Evolutionary conservation across 2,113 vertebrate species (phyloP), one percentile per base, ranked within the genome.

Genomic region (Pimephales promelas): DNA sequence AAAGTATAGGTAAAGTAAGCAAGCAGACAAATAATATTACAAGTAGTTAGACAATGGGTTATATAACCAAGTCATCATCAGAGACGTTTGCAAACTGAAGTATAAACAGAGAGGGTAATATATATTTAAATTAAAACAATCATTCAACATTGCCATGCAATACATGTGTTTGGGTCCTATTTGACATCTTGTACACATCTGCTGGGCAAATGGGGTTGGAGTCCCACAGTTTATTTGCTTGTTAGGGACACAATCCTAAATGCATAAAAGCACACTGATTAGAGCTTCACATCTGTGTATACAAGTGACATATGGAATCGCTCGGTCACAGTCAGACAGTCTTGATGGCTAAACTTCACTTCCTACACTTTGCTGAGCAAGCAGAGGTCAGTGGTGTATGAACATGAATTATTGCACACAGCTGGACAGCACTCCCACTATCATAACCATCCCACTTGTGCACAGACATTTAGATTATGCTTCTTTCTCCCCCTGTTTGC

Each of bases 61-160:
- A 85, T 74, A 87, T 79, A 88, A 84, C 77, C 10, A 34, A 70
- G 52, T 73, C 83, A 91, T 73, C 83, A 91, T 90, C 89, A 83
- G 54, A 92, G 89, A 88, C 92, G 92, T 90, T 82, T 92, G 92
- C 74, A 81, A 82, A 59, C 52, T 78, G 74, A 62, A 86, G 81
- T 14, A 79, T 66, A 70, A 74, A 54, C 52, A 54, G 52, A 54
- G 4, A 84, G 54, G n/a, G 14, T 83, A 79, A 40, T 62, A 40
- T 83, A 84, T 84, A 87, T 89, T 52, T 83, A 87, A 73, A 80
- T 74, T 79, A 86, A 84, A 81, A 85, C 28, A 71, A 70, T 81
- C 61, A 70, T 81, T 85, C 47, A 73, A 70, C 36, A 84, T 40
- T 71, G 70, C 64, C 61, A 36, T 61, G 24, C 77, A 64, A 10